A percentile compares a stretch with the other conserved stretches of the same genome.
phyloP scores from a whole-genome alignment of 2,888 invertebrate species.

The Hypselothyrea guttata region DNA sequence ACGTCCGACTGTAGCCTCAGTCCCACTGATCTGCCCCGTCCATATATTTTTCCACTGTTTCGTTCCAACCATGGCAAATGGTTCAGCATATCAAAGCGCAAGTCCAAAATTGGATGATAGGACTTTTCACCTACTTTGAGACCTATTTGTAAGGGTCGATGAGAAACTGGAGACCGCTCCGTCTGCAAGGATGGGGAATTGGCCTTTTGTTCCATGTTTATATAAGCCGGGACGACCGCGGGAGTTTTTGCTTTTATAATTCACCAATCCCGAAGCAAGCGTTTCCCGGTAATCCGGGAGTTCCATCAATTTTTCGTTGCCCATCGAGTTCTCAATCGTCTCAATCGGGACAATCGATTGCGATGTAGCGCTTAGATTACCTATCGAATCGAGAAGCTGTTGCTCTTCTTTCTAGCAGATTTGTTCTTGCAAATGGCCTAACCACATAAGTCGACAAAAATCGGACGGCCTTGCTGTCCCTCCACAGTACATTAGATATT shows the following conservation, averaged over 20 bases:
- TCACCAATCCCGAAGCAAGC: constrained; percentile 4
- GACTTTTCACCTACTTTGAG: constrained; percentile 13
- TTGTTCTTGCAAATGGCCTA: constrained; percentile 3
- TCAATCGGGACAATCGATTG: constrained; percentile 2
- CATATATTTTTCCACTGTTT: neutral
- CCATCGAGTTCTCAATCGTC: neutral
- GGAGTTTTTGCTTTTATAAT: constrained; percentile 10
- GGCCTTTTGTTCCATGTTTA: constrained; percentile 4
- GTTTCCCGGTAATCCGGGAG: constrained; percentile 3
- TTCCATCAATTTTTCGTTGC: neutral
- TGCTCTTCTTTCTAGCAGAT: neutral
- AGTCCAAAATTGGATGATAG: constrained; percentile 7
- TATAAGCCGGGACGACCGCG: constrained; percentile 7
- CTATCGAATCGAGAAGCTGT: neutral
- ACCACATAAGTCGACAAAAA: constrained; percentile 23
- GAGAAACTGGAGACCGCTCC: constrained; percentile 8
- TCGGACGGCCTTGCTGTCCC: constrained; percentile 18
- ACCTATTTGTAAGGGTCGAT: neutral
- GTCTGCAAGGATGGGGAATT: neutral
- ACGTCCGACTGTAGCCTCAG: too few species aligned
- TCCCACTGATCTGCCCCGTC: too few species aligned
- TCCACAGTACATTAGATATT: constrained; percentile 17
- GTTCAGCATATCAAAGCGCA: constrained; percentile 15
- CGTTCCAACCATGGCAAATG: constrained; percentile 7
- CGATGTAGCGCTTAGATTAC: neutral